Evolutionary conservation across 2,888 invertebrate genomes (phyloP).

Genomic region (Plagodis dolabraria): DNA sequence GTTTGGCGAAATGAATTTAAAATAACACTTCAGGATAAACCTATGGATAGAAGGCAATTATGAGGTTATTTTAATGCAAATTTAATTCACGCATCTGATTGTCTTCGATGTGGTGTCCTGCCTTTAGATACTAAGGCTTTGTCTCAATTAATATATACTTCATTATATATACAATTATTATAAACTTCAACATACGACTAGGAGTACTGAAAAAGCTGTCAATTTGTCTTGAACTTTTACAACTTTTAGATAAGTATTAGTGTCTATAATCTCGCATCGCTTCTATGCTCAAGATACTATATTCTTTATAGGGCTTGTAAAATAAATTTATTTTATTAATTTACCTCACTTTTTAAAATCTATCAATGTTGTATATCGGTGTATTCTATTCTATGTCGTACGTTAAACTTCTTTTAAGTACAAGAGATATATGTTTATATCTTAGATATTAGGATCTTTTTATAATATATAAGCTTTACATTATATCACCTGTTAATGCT

Average conservation of each 20-base stretch:
- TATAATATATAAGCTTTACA: constrained; percentile 25
- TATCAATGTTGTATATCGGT: constrained; percentile 38
- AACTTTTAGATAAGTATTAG: constrained; percentile 62
- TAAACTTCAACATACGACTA: constrained; percentile 67
- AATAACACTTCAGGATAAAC: too few relatives aligned
- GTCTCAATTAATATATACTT: constrained; percentile 67
- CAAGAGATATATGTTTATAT: constrained; percentile 38
- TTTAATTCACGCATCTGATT: constrained; percentile 32
- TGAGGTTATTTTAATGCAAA: background rate
- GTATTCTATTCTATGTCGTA: constrained; percentile 19
- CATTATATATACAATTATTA: constrained; percentile 14
- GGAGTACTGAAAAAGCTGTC: constrained; percentile 77
- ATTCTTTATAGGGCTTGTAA: constrained; percentile 43
- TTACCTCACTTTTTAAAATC: constrained; percentile 35
- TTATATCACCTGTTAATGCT: constrained; percentile 43
- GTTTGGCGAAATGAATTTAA: too few relatives aligned
- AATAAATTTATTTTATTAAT: constrained; percentile 43
- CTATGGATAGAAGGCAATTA: background rate
- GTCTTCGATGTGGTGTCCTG: constrained; percentile 56
- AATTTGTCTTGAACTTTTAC: constrained; percentile 77
- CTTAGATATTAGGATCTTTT: constrained; percentile 27
- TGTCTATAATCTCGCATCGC: constrained; percentile 58
- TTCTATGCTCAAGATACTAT: constrained; percentile 55
- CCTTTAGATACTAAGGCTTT: constrained; percentile 68
- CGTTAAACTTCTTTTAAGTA: constrained; percentile 28